phyloP scores from a whole-genome alignment of 2,888 invertebrate genomes.

The Stenurella melanura region DNA sequence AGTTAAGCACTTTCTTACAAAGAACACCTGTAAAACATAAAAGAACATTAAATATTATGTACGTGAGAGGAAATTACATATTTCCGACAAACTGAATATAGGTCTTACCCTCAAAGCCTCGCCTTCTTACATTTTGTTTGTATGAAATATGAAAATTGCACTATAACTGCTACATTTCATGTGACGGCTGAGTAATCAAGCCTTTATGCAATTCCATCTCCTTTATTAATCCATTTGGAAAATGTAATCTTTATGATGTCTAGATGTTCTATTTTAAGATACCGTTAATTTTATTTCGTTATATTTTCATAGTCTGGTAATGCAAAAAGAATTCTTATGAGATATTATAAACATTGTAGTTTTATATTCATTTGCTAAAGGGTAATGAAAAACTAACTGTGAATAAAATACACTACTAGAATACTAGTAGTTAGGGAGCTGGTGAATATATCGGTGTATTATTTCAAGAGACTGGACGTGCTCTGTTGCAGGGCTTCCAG shows the following conservation, averaged over 20 bases:
- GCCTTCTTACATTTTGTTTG: background rate
- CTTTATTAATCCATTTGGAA: conserved; percentile 16
- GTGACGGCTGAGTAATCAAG: conserved; percentile 6
- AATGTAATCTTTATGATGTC: conserved; percentile 1
- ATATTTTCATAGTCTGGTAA: background rate
- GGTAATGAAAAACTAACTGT: too few relatives aligned
- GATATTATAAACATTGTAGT: too few relatives aligned
- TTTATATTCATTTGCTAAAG: too few relatives aligned
- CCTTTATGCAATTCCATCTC: conserved; percentile 14
- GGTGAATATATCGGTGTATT: too few relatives aligned
- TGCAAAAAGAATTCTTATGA: too few relatives aligned
- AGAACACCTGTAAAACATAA: background rate
- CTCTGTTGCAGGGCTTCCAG: too few relatives aligned
- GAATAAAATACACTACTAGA: too few relatives aligned
- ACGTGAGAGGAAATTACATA: background rate
- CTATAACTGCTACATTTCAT: conserved; percentile 24
- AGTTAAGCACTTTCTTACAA: too few relatives aligned
- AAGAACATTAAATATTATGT: background rate
- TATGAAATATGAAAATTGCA: conserved; percentile 18
- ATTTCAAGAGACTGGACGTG: too few relatives aligned
- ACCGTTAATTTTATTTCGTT: background rate
- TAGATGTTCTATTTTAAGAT: background rate
- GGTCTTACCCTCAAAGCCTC: background rate
- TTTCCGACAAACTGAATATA: background rate
- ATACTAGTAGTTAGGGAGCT: too few relatives aligned